Evolutionary conservation across 2,797 vertebrate genomes (phyloP), one percentile per base, ranked within the genome.

Genomic region (Odontamblyopus lacepedii): DNA sequence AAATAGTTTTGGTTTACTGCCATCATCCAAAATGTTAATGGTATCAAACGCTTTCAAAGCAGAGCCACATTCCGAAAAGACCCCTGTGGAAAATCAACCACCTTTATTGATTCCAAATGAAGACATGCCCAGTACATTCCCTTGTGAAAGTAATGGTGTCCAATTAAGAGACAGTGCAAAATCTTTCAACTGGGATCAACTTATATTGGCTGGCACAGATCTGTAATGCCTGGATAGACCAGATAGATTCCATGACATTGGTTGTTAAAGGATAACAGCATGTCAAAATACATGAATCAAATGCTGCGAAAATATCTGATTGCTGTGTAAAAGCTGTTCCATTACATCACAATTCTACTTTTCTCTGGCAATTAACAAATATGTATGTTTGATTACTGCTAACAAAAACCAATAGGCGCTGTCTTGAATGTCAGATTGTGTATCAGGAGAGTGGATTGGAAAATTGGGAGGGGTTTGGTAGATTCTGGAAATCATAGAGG

Each of bases 281-380:
- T 86, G 80, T 85, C 90, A 90, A 86, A 83, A 84, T 85, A 70
- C 79, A 27, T 87, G 79, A 81, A 87, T 87, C 81, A 87, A 78
- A 77, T 56, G 19, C 69, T 83, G 83, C 85, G 79, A 83, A 71
- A 81, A 69, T 56, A 66, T 86, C 73, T 76, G 78, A 82, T 86
- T 83, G 77, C 74, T 67, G 69, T 38, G 76, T 76, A 84, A 74
- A 83, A 78, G 59, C 56, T 6, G 18, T 60, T 84, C 78, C 78
- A 83, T 26, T 63, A 75, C 82, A 90, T 90, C 77, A 78, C 68
- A 78, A 81, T 78, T 77, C 76, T 85, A 67, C 50, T 77, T 88
- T 82, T 87, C 82, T 67, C 83, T 82, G 78, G 78, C 86, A 80
- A 87, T 89, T 88, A 85, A 78, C 71, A 87, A 80, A 66, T 88